These are phyloP conservation scores for Hirudo medicinalis DNA, from an alignment of 1,140 invertebrate species.

Conservation along the genomic window DNA sequence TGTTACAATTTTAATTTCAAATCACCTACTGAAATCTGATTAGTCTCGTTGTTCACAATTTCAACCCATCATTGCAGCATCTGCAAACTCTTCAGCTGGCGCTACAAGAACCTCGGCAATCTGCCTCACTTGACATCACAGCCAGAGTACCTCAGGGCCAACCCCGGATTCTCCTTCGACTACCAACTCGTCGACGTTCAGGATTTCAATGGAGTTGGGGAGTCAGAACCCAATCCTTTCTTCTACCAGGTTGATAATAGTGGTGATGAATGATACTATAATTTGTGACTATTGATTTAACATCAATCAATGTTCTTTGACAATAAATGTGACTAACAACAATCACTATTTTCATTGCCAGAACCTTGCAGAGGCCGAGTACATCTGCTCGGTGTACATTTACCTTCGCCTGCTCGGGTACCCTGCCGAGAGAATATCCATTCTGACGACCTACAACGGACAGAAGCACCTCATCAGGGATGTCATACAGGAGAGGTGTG, in stretches of 20 bases:
- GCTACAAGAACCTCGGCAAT: conserved; percentile 88
- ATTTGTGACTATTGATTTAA: background rate
- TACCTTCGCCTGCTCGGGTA: conserved; percentile 96
- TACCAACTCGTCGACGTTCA: conserved; percentile 93
- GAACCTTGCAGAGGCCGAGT: conserved; percentile 97
- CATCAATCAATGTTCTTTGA: background rate
- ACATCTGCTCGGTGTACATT: conserved; percentile 92
- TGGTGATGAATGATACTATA: too few relatives aligned
- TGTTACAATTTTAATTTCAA: background rate
- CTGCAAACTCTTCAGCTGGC: conserved; percentile 90
- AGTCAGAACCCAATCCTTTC: conserved; percentile 92
- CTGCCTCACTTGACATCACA: conserved; percentile 67
- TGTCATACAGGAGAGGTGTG: conserved; percentile 84
- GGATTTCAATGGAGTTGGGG: conserved; percentile 90
- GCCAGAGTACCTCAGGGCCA: conserved; percentile 72
- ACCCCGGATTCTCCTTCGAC: conserved; percentile 80
- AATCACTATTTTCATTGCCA: conserved; percentile 37
- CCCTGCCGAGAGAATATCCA: conserved; percentile 91
- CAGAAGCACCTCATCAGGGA: conserved; percentile 94
- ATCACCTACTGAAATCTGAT: background rate
- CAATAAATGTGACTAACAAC: conserved; percentile 16
- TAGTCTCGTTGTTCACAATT: background rate
- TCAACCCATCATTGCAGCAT: conserved; percentile 49
- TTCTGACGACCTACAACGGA: conserved; percentile 98
- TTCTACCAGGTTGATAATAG: conserved; percentile 69